Evolutionary conservation across 2,797 vertebrate species (phyloP).

Genomic region (Takifugu ocellatus): DNA sequence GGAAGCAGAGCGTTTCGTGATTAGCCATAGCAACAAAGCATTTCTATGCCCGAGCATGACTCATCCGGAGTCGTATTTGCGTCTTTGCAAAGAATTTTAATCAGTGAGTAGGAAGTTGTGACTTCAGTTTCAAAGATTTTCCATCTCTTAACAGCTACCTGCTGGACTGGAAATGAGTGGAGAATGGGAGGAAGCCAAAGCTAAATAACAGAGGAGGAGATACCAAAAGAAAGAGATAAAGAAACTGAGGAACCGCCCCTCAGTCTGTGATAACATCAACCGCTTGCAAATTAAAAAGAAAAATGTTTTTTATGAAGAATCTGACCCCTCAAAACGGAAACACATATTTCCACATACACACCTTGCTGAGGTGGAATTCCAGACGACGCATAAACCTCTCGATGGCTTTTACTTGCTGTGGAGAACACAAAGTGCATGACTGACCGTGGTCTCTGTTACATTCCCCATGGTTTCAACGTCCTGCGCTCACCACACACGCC

Average conservation of each 20-base stretch:
- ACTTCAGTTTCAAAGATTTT: neutral
- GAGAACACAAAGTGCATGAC: conserved; percentile 15
- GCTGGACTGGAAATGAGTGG: neutral
- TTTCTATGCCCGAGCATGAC: too few relatives aligned
- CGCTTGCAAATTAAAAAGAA: too few relatives aligned
- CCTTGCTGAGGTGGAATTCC: conserved; percentile 94
- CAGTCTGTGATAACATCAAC: too few relatives aligned
- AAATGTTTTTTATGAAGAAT: too few relatives aligned
- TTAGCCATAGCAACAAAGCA: too few relatives aligned
- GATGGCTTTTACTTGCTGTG: conserved; percentile 91
- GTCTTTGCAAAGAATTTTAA: neutral
- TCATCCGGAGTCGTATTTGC: neutral
- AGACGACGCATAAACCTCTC: conserved; percentile 90
- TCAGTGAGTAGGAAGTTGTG: neutral
- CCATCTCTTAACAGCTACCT: neutral
- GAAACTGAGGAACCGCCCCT: too few relatives aligned
- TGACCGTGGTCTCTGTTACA: neutral
- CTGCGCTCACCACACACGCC: neutral
- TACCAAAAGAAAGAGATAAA: neutral
- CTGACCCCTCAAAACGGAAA: too few relatives aligned
- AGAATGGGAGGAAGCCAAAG: neutral
- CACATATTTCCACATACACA: conserved; percentile 43
- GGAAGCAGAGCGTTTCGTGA: too few relatives aligned
- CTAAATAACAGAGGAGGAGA: neutral
- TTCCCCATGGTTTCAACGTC: neutral